These are phyloP conservation scores for Clarias gariepinus DNA, from an alignment of 2,113 vertebrate genomes.

Conservation along the genomic window DNA sequence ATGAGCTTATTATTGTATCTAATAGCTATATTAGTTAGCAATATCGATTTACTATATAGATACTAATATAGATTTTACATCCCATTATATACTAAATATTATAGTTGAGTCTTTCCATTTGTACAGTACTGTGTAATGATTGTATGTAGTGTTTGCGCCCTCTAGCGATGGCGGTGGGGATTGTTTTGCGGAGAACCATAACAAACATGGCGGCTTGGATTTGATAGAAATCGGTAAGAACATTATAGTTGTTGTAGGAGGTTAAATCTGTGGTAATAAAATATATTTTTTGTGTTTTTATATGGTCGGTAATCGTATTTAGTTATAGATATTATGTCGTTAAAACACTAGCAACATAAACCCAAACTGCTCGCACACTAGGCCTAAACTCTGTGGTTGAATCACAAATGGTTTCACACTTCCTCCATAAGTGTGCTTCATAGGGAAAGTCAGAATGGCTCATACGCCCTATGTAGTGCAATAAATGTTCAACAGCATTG, in stretches of 20 bases:
- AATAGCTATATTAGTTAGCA: background rate
- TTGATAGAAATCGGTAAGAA: background rate
- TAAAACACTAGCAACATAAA: background rate
- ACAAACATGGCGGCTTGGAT: constrained; percentile 26
- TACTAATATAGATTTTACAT: background rate
- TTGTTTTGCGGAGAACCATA: background rate
- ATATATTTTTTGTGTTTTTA: background rate
- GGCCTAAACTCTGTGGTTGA: background rate
- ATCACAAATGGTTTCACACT: background rate
- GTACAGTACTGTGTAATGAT: background rate
- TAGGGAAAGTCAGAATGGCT: no score
- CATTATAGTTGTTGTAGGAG: background rate
- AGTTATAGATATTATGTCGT: background rate
- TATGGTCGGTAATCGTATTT: background rate
- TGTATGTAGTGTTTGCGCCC: background rate
- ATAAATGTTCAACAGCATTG: background rate
- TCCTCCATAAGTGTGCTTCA: background rate
- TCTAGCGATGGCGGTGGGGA: background rate
- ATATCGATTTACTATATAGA: no score
- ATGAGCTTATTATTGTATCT: background rate
- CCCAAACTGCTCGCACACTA: background rate
- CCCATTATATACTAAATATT: background rate
- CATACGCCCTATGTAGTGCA: background rate
- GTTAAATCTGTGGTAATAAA: background rate
- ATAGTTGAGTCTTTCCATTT: background rate